phyloP scores from a whole-genome alignment of 2,888 invertebrate genomes.

The Tineola bisselliella region DNA sequence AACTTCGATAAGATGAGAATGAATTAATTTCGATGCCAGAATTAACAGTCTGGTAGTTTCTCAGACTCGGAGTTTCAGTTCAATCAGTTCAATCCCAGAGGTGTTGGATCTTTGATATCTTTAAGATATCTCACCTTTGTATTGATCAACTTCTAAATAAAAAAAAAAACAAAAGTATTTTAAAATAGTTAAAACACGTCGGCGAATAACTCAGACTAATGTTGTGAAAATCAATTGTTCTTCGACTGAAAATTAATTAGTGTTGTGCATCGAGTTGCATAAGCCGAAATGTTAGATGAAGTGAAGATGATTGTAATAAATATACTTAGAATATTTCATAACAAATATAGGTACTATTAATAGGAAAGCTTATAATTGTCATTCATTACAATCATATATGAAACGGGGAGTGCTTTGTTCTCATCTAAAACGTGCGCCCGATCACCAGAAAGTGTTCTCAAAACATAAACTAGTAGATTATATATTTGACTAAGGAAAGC shows the following conservation, averaged over 20 bases:
- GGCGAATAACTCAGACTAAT: background rate
- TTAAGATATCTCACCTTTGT: too few relatives aligned
- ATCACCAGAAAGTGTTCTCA: constrained; percentile 40
- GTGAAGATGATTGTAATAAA: constrained; percentile 53
- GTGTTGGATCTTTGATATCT: too few relatives aligned
- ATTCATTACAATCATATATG: constrained; percentile 54
- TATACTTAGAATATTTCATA: constrained; percentile 16
- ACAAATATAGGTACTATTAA: constrained; percentile 15
- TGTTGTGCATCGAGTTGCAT: constrained; percentile 52
- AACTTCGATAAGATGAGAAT: too few relatives aligned
- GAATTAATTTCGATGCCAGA: too few relatives aligned
- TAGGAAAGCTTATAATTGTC: constrained; percentile 18
- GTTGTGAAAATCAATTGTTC: constrained; percentile 40
- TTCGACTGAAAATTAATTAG: constrained; percentile 35
- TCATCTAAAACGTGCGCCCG: constrained; percentile 57
- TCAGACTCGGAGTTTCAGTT: too few relatives aligned
- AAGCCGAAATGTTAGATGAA: constrained; percentile 59
- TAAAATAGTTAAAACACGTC: too few relatives aligned
- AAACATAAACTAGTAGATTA: constrained; percentile 17
- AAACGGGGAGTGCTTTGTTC: constrained; percentile 57
- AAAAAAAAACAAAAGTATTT: too few relatives aligned
- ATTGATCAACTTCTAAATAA: too few relatives aligned
- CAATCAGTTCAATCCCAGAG: too few relatives aligned
- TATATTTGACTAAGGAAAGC: constrained; percentile 39
- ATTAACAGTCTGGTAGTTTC: too few relatives aligned